Evolutionary conservation across 2,888 invertebrate species (phyloP).

Genomic region (Drymonia ruficornis): DNA sequence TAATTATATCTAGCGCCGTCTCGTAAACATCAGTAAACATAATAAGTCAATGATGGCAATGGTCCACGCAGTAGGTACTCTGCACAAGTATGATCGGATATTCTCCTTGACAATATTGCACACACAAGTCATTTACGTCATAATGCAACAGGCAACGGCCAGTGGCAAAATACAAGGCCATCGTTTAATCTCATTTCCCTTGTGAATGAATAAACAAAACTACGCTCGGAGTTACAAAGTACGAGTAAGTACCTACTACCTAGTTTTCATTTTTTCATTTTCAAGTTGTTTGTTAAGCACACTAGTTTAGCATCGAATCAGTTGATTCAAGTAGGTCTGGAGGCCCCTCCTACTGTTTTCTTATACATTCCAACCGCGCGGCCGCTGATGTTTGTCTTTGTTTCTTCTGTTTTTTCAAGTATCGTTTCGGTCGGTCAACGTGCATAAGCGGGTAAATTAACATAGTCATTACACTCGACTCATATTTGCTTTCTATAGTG

Average conservation of each 20-base stretch:
- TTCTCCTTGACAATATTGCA: slow-evolving; percentile 19
- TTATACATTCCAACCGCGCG: slow-evolving; percentile 15
- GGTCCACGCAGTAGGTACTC: slow-evolving; percentile 9
- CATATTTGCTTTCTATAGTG: slow-evolving; percentile 57
- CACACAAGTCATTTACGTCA: neutral
- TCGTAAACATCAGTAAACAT: slow-evolving; percentile 15
- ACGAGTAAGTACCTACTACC: too few relatives aligned
- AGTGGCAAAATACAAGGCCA: slow-evolving; percentile 2
- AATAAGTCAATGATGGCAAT: slow-evolving; percentile 46
- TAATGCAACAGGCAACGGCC: neutral
- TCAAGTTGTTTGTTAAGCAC: neutral
- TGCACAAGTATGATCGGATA: slow-evolving; percentile 13
- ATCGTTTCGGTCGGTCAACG: slow-evolving; percentile 36
- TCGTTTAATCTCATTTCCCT: neutral
- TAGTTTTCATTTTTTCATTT: neutral
- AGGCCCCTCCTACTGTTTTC: slow-evolving; percentile 2
- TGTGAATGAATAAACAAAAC: neutral
- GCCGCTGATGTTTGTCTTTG: slow-evolving; percentile 25
- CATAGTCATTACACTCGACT: slow-evolving; percentile 51
- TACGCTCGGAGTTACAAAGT: neutral
- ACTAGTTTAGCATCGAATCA: slow-evolving; percentile 10
- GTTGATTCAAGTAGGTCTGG: slow-evolving; percentile 21
- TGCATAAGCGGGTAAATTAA: slow-evolving; percentile 46
- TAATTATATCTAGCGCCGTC: slow-evolving; percentile 18
- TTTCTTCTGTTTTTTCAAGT: slow-evolving; percentile 35